These are phyloP conservation scores for Corella eumyota DNA, from an alignment of 23 tunicate genomes.

Conservation along the genomic window DNA sequence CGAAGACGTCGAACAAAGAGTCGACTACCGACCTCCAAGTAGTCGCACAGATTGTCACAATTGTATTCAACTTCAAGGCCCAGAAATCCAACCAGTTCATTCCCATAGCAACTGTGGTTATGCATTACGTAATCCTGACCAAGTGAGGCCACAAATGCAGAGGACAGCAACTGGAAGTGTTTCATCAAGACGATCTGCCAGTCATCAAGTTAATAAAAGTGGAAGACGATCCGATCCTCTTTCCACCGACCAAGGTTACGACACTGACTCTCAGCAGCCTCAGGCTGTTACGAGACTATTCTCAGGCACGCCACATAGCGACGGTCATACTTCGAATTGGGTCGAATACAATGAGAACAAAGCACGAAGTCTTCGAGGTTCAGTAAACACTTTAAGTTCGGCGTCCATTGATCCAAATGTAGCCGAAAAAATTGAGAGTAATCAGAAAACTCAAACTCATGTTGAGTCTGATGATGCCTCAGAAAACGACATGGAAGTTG, in stretches of 20 bases:
- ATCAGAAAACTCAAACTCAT: too few species aligned
- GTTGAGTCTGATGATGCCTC: constrained; percentile 46
- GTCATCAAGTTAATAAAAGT: too few species aligned
- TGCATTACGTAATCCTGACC: too few species aligned
- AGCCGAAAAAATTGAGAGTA: constrained; percentile 1
- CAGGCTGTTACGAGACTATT: neutral
- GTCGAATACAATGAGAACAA: neutral
- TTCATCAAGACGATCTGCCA: too few species aligned
- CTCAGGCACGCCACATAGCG: neutral
- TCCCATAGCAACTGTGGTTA: too few species aligned
- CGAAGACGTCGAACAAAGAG: constrained; percentile 25
- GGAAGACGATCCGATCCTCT: constrained; percentile 77
- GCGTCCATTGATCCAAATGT: neutral
- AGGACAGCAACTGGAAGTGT: too few species aligned
- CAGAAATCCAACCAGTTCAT: too few species aligned
- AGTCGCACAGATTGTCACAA: too few species aligned
- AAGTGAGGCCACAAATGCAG: too few species aligned
- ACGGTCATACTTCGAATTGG: neutral
- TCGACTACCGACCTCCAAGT: too few species aligned
- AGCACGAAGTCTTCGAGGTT: constrained; percentile 2
- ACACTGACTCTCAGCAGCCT: constrained; percentile 79
- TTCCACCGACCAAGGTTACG: constrained; percentile 94
- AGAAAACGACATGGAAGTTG: constrained; percentile 81
- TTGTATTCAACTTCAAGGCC: too few species aligned
- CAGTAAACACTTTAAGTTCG: constrained; percentile 2